phyloP scores from a whole-genome alignment of 37 sponge, comb jelly and placozoan genomes.

The Cladorhizidae sp. region DNA sequence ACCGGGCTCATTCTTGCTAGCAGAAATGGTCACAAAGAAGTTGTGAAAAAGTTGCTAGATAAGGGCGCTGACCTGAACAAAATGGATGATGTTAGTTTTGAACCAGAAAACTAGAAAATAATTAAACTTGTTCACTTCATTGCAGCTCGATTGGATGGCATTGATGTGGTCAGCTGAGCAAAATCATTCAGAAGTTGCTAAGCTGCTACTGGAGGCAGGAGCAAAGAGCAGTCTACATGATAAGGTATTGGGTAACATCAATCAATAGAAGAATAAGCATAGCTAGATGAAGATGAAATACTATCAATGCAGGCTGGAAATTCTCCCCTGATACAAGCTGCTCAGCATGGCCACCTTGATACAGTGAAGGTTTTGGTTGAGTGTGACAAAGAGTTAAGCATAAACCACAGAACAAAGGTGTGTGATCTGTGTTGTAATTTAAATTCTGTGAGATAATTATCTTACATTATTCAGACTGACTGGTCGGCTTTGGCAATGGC shows the following conservation, averaged over 20 bases:
- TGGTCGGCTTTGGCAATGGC: constrained; percentile 1
- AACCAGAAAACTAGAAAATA: background rate
- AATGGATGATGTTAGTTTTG: background rate
- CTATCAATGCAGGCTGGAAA: background rate
- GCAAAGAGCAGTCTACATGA: background rate
- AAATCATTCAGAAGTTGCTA: background rate
- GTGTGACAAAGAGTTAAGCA: background rate
- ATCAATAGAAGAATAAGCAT: too few species aligned
- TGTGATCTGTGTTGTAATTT: background rate
- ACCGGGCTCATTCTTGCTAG: background rate
- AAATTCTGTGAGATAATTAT: background rate
- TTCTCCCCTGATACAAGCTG: constrained; percentile 3
- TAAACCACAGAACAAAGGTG: background rate
- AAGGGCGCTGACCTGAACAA: background rate
- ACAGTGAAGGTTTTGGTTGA: background rate
- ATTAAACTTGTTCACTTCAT: background rate
- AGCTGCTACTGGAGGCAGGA: background rate
- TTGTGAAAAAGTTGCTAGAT: background rate
- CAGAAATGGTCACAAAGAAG: background rate
- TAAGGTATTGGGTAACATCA: background rate
- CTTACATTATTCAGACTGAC: background rate
- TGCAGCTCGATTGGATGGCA: background rate
- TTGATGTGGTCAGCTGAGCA: background rate
- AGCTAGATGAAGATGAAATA: too few species aligned
- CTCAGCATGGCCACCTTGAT: background rate